Percentiles rank a stretch among this genome's conserved stretches.
Evolutionary conservation across 2,797 vertebrate genomes (phyloP).

Genomic region (Mareca penelope): DNA sequence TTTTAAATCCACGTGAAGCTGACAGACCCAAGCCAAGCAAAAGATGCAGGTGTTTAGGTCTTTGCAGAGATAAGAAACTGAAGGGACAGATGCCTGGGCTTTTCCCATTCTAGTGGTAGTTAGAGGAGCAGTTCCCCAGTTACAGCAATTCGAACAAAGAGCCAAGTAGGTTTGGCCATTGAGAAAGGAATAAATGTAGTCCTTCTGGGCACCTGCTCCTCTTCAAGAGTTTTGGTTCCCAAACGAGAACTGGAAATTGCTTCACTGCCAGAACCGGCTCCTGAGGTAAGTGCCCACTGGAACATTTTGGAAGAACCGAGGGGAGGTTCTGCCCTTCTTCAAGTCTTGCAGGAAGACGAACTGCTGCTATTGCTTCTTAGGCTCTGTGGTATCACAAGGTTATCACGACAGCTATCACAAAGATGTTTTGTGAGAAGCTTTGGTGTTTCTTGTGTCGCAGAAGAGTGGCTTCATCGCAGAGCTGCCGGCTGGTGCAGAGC

Average conservation of each 20-base stretch:
- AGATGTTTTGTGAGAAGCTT: neutral
- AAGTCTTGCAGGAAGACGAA: neutral
- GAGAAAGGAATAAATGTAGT: neutral
- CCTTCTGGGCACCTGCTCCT: neutral
- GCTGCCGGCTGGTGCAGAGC: neutral
- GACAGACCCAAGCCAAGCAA: neutral
- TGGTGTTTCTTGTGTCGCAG: neutral
- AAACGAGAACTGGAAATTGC: neutral
- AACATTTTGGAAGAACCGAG: neutral
- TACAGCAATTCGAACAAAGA: neutral
- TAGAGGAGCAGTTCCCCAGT: neutral
- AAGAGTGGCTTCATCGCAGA: neutral
- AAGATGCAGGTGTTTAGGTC: neutral
- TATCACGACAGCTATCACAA: neutral
- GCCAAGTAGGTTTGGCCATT: fast-evolving
- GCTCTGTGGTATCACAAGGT: neutral
- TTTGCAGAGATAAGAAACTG: neutral
- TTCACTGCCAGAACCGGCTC: neutral
- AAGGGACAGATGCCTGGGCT: neutral
- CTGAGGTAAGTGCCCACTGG: neutral
- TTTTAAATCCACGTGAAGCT: neutral
- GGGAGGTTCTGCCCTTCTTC: neutral
- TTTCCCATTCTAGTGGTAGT: neutral
- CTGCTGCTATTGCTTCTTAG: neutral
- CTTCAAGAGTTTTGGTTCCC: neutral